Conservation (phyloP, 53 echinoderm and acorn worm genomes). For the Holothuria leucospilota region DNA sequence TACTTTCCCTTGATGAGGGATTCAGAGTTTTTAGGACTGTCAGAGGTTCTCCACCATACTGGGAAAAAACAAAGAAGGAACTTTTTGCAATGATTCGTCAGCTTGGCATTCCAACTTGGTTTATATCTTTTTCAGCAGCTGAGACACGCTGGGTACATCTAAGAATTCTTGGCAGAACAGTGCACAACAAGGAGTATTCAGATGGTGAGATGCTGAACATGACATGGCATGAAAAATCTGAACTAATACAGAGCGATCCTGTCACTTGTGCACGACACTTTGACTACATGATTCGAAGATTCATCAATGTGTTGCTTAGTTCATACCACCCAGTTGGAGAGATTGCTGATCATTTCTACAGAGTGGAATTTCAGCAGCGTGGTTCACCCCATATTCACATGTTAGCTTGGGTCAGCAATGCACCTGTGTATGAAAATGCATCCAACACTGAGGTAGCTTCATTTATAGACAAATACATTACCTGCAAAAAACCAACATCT, state of each 20-base stretch:
- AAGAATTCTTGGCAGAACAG: conserved; percentile 47
- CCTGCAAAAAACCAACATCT: neutral
- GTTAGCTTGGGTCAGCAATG: too few relatives aligned
- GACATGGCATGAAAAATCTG: too few relatives aligned
- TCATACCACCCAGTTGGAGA: too few relatives aligned
- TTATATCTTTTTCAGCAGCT: conserved; percentile 57
- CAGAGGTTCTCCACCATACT: conserved; percentile 76
- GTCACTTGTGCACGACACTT: too few relatives aligned
- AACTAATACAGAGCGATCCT: too few relatives aligned
- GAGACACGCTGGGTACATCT: conserved; percentile 54
- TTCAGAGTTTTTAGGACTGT: conserved; percentile 49
- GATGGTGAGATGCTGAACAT: conserved; percentile 36
- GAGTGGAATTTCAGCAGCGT: too few relatives aligned
- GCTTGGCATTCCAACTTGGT: conserved; percentile 67
- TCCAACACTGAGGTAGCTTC: too few relatives aligned
- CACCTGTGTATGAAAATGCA: too few relatives aligned
- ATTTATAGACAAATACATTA: too few relatives aligned
- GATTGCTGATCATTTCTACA: too few relatives aligned
- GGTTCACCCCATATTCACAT: too few relatives aligned
- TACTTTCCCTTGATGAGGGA: too few relatives aligned
- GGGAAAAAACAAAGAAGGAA: conserved; percentile 66
- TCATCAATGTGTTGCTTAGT: neutral
- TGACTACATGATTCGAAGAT: neutral
- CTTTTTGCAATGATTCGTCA: conserved; percentile 75
- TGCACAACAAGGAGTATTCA: conserved; percentile 28